Evolutionary conservation across 2,888 invertebrate genomes (phyloP).

Genomic region (Heliconius aoede): DNA sequence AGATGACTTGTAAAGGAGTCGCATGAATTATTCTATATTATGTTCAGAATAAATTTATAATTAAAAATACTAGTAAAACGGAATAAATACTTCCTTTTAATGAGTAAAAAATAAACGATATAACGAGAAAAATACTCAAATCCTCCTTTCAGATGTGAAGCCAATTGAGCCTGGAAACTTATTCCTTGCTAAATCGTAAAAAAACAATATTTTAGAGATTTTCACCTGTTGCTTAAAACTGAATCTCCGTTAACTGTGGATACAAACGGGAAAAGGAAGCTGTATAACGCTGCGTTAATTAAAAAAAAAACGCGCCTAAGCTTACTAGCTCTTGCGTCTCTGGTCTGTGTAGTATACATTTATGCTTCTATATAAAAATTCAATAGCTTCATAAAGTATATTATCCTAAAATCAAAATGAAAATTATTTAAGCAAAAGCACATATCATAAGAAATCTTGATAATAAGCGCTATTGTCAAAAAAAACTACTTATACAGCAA

Average conservation of each 20-base stretch:
- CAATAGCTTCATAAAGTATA: neutral
- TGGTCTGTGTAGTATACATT: conserved; percentile 7
- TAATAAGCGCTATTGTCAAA: neutral
- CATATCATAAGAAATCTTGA: neutral
- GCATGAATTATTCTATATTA: neutral
- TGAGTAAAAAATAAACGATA: neutral
- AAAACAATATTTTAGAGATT: neutral
- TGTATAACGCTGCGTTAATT: conserved; percentile 6
- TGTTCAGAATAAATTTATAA: neutral
- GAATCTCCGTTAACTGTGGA: neutral
- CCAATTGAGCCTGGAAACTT: neutral
- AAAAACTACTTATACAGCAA: neutral
- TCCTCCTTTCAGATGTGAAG: neutral
- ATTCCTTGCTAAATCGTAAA: conserved; percentile 7
- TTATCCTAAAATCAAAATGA: neutral
- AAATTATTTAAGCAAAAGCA: neutral
- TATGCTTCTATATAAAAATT: conserved; percentile 1
- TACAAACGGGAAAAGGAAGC: conserved; percentile 25
- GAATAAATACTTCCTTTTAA: neutral
- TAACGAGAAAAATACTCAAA: neutral
- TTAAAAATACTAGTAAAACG: neutral
- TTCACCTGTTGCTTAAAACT: neutral
- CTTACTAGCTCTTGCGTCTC: conserved; percentile 27
- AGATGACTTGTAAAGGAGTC: neutral
- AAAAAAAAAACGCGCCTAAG: conserved; percentile 18